Percentiles rank a stretch among this genome's conserved stretches.
phyloP scores from a whole-genome alignment of 1,140 invertebrate genomes.

The Episyrphus balteatus region DNA sequence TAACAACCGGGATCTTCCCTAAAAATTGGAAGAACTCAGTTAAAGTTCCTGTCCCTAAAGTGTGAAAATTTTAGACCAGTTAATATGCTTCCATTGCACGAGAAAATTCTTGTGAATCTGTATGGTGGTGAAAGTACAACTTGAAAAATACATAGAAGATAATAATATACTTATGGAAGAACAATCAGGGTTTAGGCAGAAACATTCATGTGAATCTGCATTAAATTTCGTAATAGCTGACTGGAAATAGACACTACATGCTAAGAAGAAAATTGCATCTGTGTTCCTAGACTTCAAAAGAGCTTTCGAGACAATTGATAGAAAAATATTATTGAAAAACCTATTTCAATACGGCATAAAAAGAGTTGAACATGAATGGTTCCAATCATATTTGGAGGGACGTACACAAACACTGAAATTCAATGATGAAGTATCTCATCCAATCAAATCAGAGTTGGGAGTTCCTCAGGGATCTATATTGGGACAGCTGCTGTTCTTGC shows the following conservation, averaged over 20 bases:
- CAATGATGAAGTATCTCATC: background rate
- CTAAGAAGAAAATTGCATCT: background rate
- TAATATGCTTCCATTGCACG: too few relatives aligned
- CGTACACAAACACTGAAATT: background rate
- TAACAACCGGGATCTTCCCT: too few relatives aligned
- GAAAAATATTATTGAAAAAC: background rate
- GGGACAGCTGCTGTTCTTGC: too few relatives aligned
- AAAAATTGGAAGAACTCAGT: too few relatives aligned
- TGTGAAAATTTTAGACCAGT: too few relatives aligned
- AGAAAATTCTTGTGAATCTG: too few relatives aligned
- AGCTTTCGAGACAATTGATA: background rate
- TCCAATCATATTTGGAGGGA: background rate
- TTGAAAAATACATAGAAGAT: too few relatives aligned
- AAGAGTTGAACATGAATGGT: background rate
- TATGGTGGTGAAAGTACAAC: too few relatives aligned
- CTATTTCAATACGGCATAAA: background rate
- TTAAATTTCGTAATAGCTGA: background rate
- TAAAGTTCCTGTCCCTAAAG: too few relatives aligned
- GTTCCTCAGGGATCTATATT: background rate
- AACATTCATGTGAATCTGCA: background rate
- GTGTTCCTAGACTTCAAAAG: background rate
- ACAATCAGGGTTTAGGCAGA: background rate
- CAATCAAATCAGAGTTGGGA: background rate
- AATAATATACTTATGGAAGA: background rate
- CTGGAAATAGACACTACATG: background rate